Conservation (phyloP, 2,797 vertebrate genomes). For the Oryzias sinensis region DNA sequence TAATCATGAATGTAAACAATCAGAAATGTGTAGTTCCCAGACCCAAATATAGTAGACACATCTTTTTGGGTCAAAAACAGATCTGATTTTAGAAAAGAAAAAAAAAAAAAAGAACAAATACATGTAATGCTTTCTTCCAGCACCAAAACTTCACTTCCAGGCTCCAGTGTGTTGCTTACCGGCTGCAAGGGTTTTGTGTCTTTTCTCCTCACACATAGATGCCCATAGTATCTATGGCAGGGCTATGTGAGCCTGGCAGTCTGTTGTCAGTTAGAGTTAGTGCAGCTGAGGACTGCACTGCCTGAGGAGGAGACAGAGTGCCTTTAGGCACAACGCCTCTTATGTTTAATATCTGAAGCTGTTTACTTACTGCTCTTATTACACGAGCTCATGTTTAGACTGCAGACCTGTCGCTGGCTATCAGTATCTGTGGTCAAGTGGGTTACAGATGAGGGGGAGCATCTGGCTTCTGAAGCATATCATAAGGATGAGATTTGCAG, state of each 20-base stretch:
- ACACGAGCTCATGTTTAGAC: conserved; percentile 65
- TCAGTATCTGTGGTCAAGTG: conserved; percentile 68
- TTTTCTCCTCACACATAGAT: conserved; percentile 29
- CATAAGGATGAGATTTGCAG: conserved; percentile 47
- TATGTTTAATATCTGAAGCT: conserved; percentile 65
- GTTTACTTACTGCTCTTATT: conserved; percentile 72
- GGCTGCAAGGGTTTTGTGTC: conserved; percentile 6
- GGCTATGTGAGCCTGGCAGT: conserved; percentile 41
- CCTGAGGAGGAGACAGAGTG: conserved; percentile 54
- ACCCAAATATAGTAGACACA: not conserved
- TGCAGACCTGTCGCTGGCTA: conserved; percentile 59
- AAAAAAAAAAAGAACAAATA: not conserved
- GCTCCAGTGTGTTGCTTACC: conserved; percentile 6
- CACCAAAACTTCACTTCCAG: conserved; percentile 1
- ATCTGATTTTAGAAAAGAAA: not conserved
- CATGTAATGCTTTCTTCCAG: conserved; percentile 8
- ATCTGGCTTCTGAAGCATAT: conserved; percentile 58
- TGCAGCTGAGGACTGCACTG: conserved; percentile 36
- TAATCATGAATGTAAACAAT: too few species aligned
- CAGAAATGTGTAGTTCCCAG: too few species aligned
- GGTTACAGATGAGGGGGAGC: conserved; percentile 57
- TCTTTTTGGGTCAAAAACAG: not conserved
- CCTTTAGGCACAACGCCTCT: conserved; percentile 61
- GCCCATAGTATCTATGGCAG: conserved; percentile 43
- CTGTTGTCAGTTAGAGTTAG: conserved; percentile 63